Base-by-base conservation (phyloP, 2,797 vertebrate species). In the Clarias fuscus region DNA sequence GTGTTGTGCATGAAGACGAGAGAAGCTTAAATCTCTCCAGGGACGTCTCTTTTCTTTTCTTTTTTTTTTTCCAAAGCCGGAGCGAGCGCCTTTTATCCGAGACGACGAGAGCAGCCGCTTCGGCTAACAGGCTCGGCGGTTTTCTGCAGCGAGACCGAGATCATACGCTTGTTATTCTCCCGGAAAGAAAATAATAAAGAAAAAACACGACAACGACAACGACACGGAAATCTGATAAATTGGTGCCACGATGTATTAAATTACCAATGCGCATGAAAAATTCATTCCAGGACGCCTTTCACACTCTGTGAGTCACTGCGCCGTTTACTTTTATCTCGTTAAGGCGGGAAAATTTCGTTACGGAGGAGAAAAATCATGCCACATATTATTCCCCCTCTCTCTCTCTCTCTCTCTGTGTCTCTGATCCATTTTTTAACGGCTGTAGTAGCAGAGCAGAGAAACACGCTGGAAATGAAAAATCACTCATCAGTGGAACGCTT, bases 251-350 rank as follows among this genome's bases (percentile, higher is more conserved):
- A 92, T 91, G 92, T 94, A 94, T 94, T 95, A 93, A 96, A 95
- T 95, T 94, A 94, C 95, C 94, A 92, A 94, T 93, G 93, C 91
- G 92, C 93, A 94, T 95, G 93, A 95, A 95, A 94, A 94, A 95
- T 94, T 94, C 86, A 95, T 95, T 91, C 89, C 87, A 87, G 92
- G 93, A 93, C 81, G 91, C 91, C 94, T 95, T 95, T 94, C 93
- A 93, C 92, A 94, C 92, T 93, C 91, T 92, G 90, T 88, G 91
- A 94, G 92, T 93, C 88, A 83, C 90, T 91, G 90, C 90, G 90
- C 92, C 93, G 93, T 93, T 94, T 93, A 92, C 93, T 95, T 95
- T 95, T 93, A 95, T 95, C 94, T 95, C 92, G 93, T 95, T 95
- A 95, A 93, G 92, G 91, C 93, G 92, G 92, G 91, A 91, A 94